Evolutionary conservation across 2,888 invertebrate genomes (phyloP).

Genomic region (Leptarthrus brevirostris): DNA sequence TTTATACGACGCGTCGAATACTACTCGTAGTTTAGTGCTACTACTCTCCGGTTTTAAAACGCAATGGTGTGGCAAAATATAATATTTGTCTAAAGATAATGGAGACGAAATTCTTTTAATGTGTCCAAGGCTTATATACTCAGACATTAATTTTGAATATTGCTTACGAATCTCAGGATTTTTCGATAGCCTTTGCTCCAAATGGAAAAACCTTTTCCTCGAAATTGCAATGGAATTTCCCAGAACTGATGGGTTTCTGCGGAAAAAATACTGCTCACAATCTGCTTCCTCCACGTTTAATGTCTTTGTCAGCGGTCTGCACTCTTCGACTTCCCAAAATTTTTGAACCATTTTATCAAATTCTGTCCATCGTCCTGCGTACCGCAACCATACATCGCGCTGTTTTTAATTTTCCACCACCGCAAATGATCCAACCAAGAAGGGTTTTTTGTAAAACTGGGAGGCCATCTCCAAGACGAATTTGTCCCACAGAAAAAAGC

Average conservation of each 20-base stretch:
- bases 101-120: slow-evolving; percentile 50
- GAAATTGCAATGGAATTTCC: not conserved
- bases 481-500: too few species aligned
- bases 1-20: slow-evolving; percentile 49
- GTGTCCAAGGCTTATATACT: slow-evolving; percentile 54
- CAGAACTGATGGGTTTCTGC: not conserved
- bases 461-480: too few species aligned
- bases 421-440: too few species aligned
- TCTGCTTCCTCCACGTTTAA: too few species aligned
- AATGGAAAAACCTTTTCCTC: not conserved
- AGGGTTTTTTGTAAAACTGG: too few species aligned
- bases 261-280: too few species aligned
- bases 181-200: slow-evolving; percentile 54
- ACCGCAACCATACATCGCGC: too few species aligned
- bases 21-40: slow-evolving; percentile 46
- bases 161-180: slow-evolving; percentile 50
- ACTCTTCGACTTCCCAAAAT: too few species aligned
- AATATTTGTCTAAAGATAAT: not conserved
- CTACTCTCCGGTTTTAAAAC: slow-evolving; percentile 17
- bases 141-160: slow-evolving; percentile 55
- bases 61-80: slow-evolving; percentile 8
- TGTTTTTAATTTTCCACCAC: too few species aligned
- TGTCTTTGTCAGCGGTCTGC: too few species aligned
- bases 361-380: too few species aligned
- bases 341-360: too few species aligned